phyloP scores from a whole-genome alignment of 2,113 vertebrate species.

The Prinia subflava region DNA sequence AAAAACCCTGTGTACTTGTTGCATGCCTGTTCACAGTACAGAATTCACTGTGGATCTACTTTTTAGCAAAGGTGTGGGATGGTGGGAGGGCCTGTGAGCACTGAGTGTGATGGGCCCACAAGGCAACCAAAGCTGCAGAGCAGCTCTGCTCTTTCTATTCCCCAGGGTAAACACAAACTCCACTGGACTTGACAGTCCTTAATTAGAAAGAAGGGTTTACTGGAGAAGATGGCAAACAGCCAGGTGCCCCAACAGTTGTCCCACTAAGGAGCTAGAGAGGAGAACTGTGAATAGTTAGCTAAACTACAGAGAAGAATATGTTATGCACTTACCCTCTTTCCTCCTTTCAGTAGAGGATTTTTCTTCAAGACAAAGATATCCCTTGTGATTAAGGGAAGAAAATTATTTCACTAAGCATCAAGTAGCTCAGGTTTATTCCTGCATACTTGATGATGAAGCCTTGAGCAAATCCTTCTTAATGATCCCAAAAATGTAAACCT shows the following conservation, averaged over 20 bases:
- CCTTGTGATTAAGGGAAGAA: neutral
- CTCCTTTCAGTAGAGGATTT: neutral
- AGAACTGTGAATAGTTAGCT: neutral
- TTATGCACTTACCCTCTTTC: neutral
- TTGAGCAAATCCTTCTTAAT: neutral
- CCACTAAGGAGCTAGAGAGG: neutral
- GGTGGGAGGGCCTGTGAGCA: neutral
- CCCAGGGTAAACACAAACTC: neutral
- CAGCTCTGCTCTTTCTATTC: neutral
- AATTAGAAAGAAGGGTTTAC: neutral
- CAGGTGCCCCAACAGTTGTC: neutral
- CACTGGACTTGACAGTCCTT: neutral
- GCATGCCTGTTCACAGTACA: neutral
- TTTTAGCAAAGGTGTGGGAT: neutral
- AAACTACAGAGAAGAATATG: neutral
- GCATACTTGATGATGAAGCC: neutral
- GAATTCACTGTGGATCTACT: neutral
- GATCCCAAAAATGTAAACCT: neutral
- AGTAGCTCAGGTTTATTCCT: neutral
- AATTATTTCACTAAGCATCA: neutral
- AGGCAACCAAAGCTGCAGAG: neutral
- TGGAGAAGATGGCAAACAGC: neutral
- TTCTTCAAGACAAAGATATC: neutral
- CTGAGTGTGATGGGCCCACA: fast-evolving
- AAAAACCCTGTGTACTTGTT: neutral